These are phyloP conservation scores for Gambusia affinis DNA, from an alignment of 2,113 vertebrate genomes.

Conservation along the genomic window DNA sequence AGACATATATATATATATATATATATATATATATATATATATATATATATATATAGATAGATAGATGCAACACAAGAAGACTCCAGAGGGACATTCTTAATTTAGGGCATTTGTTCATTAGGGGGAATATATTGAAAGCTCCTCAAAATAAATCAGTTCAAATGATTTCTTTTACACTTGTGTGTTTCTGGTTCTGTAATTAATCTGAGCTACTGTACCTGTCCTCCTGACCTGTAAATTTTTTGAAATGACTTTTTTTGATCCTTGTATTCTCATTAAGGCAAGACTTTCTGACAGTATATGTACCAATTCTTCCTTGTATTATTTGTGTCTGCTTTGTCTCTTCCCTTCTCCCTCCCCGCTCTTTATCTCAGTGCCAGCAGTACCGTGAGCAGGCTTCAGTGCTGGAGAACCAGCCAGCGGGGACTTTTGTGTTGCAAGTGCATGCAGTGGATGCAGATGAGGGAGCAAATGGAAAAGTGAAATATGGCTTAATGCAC, in stretches of 20 bases:
- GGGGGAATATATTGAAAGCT: conserved; percentile 51
- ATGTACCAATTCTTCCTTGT: conserved; percentile 5
- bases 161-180: conserved; percentile 51
- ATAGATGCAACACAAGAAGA: conserved; percentile 35
- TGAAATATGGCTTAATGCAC: conserved; percentile 91
- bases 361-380: conserved; percentile 80
- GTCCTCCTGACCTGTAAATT: conserved; percentile 41
- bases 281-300: conserved; percentile 16
- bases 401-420: conserved; percentile 89
- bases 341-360: not conserved
- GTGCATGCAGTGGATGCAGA: conserved; percentile 89
- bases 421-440: conserved; percentile 87
- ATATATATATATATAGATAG: too few relatives aligned
- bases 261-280: conserved; percentile 46
- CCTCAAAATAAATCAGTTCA: conserved; percentile 53
- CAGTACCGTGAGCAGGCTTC: conserved; percentile 86
- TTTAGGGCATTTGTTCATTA: conserved; percentile 62
- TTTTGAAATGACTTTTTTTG: conserved; percentile 55
- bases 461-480: conserved; percentile 88
- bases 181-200: conserved; percentile 24
- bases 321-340: conserved; percentile 32
- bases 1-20: conserved; percentile 13
- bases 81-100: conserved; percentile 58
- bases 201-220: conserved; percentile 13
- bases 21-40: too few relatives aligned